Conservation (phyloP, 2,888 invertebrate species). For the Rhimphoctona megacephalus region DNA sequence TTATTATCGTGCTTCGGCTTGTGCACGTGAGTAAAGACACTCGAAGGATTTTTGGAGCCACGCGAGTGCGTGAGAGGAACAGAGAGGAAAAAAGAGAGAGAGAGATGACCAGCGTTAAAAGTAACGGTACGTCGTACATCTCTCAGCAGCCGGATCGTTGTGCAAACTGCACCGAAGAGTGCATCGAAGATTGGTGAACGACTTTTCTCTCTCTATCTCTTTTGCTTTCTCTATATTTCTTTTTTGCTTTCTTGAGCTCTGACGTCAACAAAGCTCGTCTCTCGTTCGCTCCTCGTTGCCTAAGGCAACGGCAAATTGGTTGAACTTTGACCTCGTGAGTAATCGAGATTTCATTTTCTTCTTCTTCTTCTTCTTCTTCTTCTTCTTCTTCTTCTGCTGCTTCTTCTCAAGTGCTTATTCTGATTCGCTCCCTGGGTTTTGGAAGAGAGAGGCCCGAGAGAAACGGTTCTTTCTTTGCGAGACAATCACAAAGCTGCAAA, state of each 20-base stretch:
- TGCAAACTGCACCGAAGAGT: constrained; percentile 26
- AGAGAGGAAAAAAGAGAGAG: constrained; percentile 6
- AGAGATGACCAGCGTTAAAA: constrained; percentile 21
- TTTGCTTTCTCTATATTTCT: constrained; percentile 14
- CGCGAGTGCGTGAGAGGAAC: not conserved
- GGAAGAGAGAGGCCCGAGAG: not conserved
- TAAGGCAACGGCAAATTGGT: constrained; percentile 75
- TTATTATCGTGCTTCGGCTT: constrained; percentile 51
- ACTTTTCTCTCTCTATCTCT: constrained; percentile 39
- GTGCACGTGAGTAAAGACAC: constrained; percentile 6
- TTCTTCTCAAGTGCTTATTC: not conserved
- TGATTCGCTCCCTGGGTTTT: constrained; percentile 13
- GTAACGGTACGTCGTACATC: constrained; percentile 41
- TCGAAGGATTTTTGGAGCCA: constrained; percentile 2
- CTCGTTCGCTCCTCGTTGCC: constrained; percentile 42
- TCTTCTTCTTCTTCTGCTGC: not conserved
- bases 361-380: constrained; percentile 60
- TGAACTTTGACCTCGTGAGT: constrained; percentile 79
- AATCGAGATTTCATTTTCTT: constrained; percentile 74
- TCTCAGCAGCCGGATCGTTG: not conserved
- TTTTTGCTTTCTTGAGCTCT: constrained; percentile 31
- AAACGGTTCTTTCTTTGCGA: constrained; percentile 2
- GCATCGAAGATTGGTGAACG: constrained; percentile 55
- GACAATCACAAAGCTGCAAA: constrained; percentile 23
- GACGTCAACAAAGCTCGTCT: constrained; percentile 65